Evolutionary conservation across 2,888 invertebrate genomes (phyloP), one percentile per base, ranked within the genome.

Genomic region (Oligia fasciuncula): DNA sequence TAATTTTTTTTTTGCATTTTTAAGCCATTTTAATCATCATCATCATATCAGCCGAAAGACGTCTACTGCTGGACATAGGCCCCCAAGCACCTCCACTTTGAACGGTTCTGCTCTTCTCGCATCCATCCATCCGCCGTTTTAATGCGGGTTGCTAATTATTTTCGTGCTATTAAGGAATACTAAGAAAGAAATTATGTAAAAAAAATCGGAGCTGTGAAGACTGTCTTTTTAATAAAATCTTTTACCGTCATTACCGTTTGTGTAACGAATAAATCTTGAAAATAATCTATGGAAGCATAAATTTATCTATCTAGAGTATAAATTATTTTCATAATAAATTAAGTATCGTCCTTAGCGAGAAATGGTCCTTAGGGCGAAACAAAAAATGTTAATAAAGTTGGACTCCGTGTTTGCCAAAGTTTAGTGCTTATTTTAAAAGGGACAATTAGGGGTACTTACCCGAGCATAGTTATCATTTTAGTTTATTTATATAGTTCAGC

Each of bases 281-380:
- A 43, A 77, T 73, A 73, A 77, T 77, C 46, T 54, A 46, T 60
- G 66, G 29, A 57, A 14, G 29, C 60, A 35, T 73, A 70, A 29
- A 73, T 73, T 73, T 60, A 67, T 29, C 46, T 60, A 77, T 72
- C 60, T 35, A 23, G 68, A 62, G 43, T n/a, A 57, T 70, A 67
- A 63, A 77, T 77, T 69, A 81, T 65, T 77, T 62, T 66, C 29
- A 29, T 29, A 29, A 29, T 46, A 77, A 84, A 84, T 76, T 80
- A 81, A 77, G 68, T 82, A 68, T 57, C 35, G 11, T 60, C 49
- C 62, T 75, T 57, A 72, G 19, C 49, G 17, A 63, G 62, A 75
- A 83, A 83, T 72, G 23, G n/a, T n/a, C n/a, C n/a, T n/a, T n/a
- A 74, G 66, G 60, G 19, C 69, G 23, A 29, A 57, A 73, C 14